Evolutionary conservation across 2,888 invertebrate species (phyloP), one percentile per base, ranked within the genome.

Genomic region (Alviniconcha strummeri): DNA sequence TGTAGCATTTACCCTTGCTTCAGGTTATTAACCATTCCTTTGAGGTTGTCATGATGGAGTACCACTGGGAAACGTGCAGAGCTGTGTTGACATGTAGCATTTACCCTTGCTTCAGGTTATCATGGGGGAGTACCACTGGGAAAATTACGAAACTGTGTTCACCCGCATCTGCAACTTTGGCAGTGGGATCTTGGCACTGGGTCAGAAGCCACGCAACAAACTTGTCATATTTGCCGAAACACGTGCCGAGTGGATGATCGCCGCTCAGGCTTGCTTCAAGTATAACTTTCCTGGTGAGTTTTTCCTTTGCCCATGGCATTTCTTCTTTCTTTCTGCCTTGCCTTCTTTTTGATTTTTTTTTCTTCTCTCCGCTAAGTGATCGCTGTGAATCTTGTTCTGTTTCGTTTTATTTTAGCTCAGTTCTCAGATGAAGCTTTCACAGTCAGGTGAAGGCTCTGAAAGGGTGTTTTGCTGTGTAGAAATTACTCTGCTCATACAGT

Each of bases 221-320:
- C 95, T 99, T 88, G 98, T 97, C 83, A 96, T 99, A 92, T 99
- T 98, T 95, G 98, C 99, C 0, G 99, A 99, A 94, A 99, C 99
- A 0, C 95, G 99, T 89, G 97, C 97, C 79, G 99, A 99, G 94
- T 99, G 99, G 99, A 97, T 99, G 96, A 95, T 99, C 80, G 97
- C 98, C 0, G 98, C 98, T 0, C 97, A 99, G 92, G 98, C 98
- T 82, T 97, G 98, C 94, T 98, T 99, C 95, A 97, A 97, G 93
- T 97, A 97, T 94, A 98, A 97, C 93, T 96, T 98, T 92, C 96
- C 97, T 80, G 95, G 96, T 96, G 89, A 91, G 89, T 84, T 19
- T 80, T 52, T 52, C 1, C 19, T 60, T 36, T 3, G 3, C 1
- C 3, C 36, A 36, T 36, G 1, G 0, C 36, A 19, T 13, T 19